These are phyloP conservation scores for Catharus minimus DNA, from an alignment of 2,113 vertebrate genomes.

Conservation along the genomic window DNA sequence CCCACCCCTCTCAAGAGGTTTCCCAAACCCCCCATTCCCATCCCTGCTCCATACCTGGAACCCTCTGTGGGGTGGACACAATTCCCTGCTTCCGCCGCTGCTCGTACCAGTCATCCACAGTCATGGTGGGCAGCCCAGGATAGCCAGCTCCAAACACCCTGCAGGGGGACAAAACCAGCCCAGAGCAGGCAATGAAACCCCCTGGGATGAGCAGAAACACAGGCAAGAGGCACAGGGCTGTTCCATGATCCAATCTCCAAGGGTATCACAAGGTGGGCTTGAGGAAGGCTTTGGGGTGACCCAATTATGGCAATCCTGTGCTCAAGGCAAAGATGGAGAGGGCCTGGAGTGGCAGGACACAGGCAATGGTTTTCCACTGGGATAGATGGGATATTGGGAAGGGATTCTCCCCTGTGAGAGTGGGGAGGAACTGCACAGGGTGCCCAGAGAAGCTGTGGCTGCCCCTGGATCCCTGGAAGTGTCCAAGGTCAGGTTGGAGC, in stretches of 20 bases:
- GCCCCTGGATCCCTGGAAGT: background rate
- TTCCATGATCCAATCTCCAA: fast-evolving
- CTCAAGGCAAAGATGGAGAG: background rate
- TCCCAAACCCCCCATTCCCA: background rate
- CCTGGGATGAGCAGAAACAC: background rate
- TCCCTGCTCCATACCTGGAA: constrained; percentile 58
- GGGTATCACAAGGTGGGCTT: background rate
- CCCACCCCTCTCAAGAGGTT: background rate
- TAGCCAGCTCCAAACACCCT: constrained; percentile 95
- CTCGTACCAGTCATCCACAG: constrained; percentile 95
- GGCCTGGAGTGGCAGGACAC: background rate
- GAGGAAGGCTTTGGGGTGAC: background rate
- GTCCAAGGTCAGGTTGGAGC: background rate
- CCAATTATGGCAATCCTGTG: fast-evolving
- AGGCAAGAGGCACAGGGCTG: background rate
- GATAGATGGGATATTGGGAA: background rate
- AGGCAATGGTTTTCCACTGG: background rate
- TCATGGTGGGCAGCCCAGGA: constrained; percentile 90
- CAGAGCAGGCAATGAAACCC: fast-evolving
- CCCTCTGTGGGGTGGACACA: constrained; percentile 67
- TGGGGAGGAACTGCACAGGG: background rate
- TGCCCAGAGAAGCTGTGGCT: background rate
- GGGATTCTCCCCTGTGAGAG: fast-evolving
- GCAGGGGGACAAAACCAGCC: background rate
- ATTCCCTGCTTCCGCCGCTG: constrained; percentile 77